Base-by-base conservation (phyloP, 2,888 invertebrate genomes). In the Leptura quadrifasciata region DNA sequence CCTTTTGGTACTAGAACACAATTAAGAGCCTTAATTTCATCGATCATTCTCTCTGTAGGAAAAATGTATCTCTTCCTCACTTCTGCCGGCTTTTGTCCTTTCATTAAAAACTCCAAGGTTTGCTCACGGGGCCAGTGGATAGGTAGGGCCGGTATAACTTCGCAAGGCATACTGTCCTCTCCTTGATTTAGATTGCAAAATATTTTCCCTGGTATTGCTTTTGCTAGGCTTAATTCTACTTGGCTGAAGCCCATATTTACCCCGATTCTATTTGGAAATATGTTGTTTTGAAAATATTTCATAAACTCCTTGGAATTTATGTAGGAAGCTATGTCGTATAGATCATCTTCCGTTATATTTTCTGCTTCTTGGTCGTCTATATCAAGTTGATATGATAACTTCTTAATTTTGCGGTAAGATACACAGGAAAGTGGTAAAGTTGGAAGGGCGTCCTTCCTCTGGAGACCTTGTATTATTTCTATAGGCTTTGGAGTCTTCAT, bases 1-100 rank as follows among this genome's bases (percentile, higher is more conserved):
- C 95, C 94, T 78, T 93, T 89, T 0, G 96, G 96, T 12, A 95
- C 91, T 27, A 95, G 88, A 78, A 94, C 91, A 82, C 94, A 95
- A 1, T 94, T 94, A 69, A 93, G 91, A 3, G 91, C 91, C 71
- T 91, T 91, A 2, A 95, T 91, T 84, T 93, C 93, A 31, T 91
- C 91, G 0, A 95, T 91, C 92, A 94, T 93, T 69, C 91, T 89
- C 61, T 91, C 90, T 0, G 92, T 92, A 0, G 95, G 96, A 95
- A 95, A 96, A 75, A 92, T 91, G 79, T 92, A 92, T 76, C 89
- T 89, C 64, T 93, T 80, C 39, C 73, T 63, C 64, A 88, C 89
- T 63, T 91, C 90, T 18, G 90, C 89, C 58, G 91, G 91, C 68
- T 94, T 90, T 60, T 91, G 89, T 57, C 91, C 90, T 69, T 95